A percentile compares a stretch with the other conserved stretches of the same genome.
Conservation (phyloP, 1,140 invertebrate genomes). For the Drosophila orena region DNA sequence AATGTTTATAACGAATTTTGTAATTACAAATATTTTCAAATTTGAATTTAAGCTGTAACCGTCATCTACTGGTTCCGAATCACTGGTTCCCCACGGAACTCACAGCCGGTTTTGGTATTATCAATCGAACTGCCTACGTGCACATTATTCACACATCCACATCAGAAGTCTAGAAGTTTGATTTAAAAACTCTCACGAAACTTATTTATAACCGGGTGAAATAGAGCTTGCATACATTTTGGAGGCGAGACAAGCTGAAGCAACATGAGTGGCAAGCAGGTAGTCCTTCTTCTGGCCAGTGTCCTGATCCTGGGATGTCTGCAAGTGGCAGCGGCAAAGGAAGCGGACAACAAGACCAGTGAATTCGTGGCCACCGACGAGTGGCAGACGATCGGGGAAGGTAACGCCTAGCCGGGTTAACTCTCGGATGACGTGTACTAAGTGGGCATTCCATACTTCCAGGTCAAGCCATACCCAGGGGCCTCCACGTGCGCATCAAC, state of each 20-base stretch:
- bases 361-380: slow-evolving; percentile 87
- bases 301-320: slow-evolving; percentile 19
- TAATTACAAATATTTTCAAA: neutral
- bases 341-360: slow-evolving; percentile 49
- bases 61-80: neutral
- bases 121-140: neutral
- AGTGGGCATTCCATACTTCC: slow-evolving; percentile 7
- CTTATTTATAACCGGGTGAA: slow-evolving; percentile 4
- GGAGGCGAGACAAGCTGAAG: neutral
- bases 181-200: slow-evolving; percentile 34
- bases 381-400: slow-evolving; percentile 87
- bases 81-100: neutral
- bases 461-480: slow-evolving; percentile 90
- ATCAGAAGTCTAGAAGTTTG: slow-evolving; percentile 19
- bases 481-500: slow-evolving; percentile 91
- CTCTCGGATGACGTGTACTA: slow-evolving; percentile 49
- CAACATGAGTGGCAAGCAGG: slow-evolving; percentile 14
- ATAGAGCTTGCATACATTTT: neutral
- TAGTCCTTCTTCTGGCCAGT: neutral
- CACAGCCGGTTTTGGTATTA: no score
- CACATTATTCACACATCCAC: slow-evolving; percentile 19
- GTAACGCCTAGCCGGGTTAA: slow-evolving; percentile 71
- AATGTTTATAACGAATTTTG: no score
- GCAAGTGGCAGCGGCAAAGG: slow-evolving; percentile 3
- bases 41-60: neutral